Percentiles rank a stretch among this genome's conserved stretches.
These are phyloP conservation scores for Psylliodes chrysocephalus DNA, from an alignment of 2,888 invertebrate species.

Conservation along the genomic window DNA sequence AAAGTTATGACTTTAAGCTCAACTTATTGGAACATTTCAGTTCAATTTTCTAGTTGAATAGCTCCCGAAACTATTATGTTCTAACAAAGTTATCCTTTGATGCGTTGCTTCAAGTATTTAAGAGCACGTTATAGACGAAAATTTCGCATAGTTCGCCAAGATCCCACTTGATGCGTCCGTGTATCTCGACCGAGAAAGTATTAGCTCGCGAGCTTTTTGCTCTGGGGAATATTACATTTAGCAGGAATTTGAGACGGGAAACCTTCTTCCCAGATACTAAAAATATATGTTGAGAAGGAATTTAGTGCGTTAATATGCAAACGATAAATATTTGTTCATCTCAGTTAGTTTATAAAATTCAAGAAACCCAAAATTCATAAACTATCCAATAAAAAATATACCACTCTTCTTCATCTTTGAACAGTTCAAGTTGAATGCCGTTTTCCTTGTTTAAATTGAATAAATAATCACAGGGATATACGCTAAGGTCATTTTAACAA, in stretches of 20 bases:
- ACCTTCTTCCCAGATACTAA: too few species aligned
- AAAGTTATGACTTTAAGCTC: slow-evolving; percentile 34
- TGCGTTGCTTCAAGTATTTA: slow-evolving; percentile 26
- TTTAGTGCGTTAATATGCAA: too few species aligned
- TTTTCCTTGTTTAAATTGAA: too few species aligned
- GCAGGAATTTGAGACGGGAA: neutral
- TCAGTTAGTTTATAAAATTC: too few species aligned
- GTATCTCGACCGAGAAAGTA: neutral
- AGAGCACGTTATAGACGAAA: slow-evolving; percentile 21
- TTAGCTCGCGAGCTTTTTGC: neutral
- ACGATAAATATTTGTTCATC: too few species aligned
- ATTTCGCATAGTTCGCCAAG: slow-evolving; percentile 21
- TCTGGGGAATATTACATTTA: neutral
- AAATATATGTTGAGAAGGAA: too few species aligned
- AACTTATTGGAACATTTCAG: slow-evolving; percentile 33
- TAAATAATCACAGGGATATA: too few species aligned
- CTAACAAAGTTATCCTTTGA: slow-evolving; percentile 44
- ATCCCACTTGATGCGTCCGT: slow-evolving; percentile 3
- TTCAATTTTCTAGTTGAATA: slow-evolving; percentile 38
- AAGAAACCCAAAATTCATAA: too few species aligned
- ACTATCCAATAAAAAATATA: too few species aligned
- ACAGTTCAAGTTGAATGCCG: too few species aligned
- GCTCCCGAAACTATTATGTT: slow-evolving; percentile 41
- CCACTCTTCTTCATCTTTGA: too few species aligned
- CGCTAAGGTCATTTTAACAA: too few species aligned